Conservation (phyloP, 1,140 invertebrate species). For the Drosophila pectinifera region DNA sequence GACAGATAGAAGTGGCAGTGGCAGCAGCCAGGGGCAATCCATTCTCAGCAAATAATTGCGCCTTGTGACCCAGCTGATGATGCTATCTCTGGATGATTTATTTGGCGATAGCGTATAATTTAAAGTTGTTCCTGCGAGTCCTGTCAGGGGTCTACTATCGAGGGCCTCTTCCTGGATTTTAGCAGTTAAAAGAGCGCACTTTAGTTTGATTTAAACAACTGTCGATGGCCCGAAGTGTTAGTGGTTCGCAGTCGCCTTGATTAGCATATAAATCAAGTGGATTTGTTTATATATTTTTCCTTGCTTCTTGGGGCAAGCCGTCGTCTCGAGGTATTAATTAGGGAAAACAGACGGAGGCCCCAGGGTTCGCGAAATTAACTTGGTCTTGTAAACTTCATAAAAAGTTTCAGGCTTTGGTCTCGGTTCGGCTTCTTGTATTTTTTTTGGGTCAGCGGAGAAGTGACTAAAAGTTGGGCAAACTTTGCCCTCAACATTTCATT, state of each 20-base stretch:
- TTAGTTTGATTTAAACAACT: constrained; percentile 35
- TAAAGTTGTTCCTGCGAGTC: constrained; percentile 46
- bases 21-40: constrained; percentile 19
- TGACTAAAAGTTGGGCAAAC: constrained; percentile 45
- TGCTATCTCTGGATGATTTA: constrained; percentile 71
- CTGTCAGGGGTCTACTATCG: constrained; percentile 6
- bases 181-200: constrained; percentile 19
- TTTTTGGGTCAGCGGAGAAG: constrained; percentile 4
- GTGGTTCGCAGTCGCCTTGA: constrained; percentile 34
- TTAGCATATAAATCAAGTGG: constrained; percentile 79
- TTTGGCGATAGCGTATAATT: constrained; percentile 60
- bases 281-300: constrained; percentile 33
- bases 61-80: constrained; percentile 55
- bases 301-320: constrained; percentile 8
- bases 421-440: constrained; percentile 12
- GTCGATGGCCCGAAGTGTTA: constrained; percentile 39
- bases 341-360: constrained; percentile 38
- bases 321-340: constrained; percentile 73
- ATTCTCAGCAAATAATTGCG: constrained; percentile 55
- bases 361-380: constrained; percentile 66
- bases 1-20: constrained; percentile 2
- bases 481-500: constrained; percentile 53
- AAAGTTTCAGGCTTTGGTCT: constrained; percentile 62
- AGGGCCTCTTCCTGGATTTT: constrained; percentile 2
- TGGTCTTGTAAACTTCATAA: constrained; percentile 74